Conservation (phyloP, 2,888 invertebrate species). For the Yponomeuta cagnagella region DNA sequence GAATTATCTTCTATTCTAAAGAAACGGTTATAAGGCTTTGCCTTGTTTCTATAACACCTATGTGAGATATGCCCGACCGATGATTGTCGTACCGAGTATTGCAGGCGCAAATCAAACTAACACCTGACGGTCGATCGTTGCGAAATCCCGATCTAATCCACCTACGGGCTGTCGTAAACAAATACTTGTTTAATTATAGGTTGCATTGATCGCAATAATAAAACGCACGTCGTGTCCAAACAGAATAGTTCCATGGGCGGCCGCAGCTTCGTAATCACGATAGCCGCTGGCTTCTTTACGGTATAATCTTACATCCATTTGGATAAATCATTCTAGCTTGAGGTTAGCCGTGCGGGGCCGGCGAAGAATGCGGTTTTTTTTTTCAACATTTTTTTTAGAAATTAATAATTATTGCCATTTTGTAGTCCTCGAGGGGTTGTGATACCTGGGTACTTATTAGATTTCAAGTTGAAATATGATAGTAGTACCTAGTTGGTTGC, state of each 20-base stretch:
- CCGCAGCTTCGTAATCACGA: constrained; percentile 22
- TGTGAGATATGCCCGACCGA: background rate
- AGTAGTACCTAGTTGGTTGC: background rate
- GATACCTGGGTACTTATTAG: background rate
- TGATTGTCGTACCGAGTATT: constrained; percentile 8
- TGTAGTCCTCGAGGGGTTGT: background rate
- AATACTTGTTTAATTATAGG: constrained; percentile 39
- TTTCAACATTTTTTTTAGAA: background rate
- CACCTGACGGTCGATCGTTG: constrained; percentile 23
- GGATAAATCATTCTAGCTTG: background rate
- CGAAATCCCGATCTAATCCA: constrained; percentile 34
- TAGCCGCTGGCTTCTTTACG: constrained; percentile 27
- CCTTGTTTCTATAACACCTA: too few relatives aligned
- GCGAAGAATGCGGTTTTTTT: background rate
- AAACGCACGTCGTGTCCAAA: constrained; percentile 23
- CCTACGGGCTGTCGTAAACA: constrained; percentile 37
- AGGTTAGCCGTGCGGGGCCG: background rate
- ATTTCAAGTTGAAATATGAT: background rate
- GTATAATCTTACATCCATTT: constrained; percentile 14
- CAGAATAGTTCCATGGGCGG: constrained; percentile 17
- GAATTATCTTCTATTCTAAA: too few relatives aligned
- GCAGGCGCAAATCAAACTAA: constrained; percentile 17
- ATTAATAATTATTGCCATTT: background rate
- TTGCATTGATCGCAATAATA: constrained; percentile 33
- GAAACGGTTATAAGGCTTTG: too few relatives aligned